Evolutionary conservation across 2,797 vertebrate genomes (phyloP).

Genomic region (Myioborus miniatus): DNA sequence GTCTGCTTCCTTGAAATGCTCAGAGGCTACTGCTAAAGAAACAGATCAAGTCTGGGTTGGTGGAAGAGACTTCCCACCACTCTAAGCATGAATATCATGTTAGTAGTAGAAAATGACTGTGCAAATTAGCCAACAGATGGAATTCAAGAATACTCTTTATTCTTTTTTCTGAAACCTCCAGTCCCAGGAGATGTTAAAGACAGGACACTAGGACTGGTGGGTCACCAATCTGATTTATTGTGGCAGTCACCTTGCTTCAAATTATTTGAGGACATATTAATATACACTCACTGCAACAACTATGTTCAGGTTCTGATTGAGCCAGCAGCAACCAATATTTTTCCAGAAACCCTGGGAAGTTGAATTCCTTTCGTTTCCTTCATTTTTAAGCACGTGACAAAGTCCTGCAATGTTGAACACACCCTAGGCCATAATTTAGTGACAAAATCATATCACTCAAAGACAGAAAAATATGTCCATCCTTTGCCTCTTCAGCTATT

Average conservation of each 20-base stretch:
- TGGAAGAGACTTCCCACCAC: constrained; percentile 28
- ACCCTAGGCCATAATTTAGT: background rate
- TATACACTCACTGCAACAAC: background rate
- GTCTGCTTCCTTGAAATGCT: constrained; percentile 46
- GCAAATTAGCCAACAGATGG: constrained; percentile 15
- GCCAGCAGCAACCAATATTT: background rate
- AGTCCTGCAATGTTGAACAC: background rate
- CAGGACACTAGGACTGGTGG: background rate
- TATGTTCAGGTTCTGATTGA: background rate
- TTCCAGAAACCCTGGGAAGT: background rate
- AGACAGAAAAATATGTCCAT: background rate
- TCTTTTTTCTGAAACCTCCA: background rate
- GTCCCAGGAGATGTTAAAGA: background rate
- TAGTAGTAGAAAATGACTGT: constrained; percentile 43
- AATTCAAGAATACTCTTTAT: background rate
- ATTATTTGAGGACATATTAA: background rate
- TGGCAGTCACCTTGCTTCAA: background rate
- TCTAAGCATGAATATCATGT: background rate
- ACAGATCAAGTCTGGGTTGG: constrained; percentile 28
- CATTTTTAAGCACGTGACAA: background rate
- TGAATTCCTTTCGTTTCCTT: background rate
- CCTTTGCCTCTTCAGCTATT: background rate
- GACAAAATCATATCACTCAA: background rate
- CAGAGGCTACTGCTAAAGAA: constrained; percentile 36
- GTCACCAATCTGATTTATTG: background rate